Conservation (phyloP, 2,797 vertebrate species). For the Clarias platycephalus region DNA sequence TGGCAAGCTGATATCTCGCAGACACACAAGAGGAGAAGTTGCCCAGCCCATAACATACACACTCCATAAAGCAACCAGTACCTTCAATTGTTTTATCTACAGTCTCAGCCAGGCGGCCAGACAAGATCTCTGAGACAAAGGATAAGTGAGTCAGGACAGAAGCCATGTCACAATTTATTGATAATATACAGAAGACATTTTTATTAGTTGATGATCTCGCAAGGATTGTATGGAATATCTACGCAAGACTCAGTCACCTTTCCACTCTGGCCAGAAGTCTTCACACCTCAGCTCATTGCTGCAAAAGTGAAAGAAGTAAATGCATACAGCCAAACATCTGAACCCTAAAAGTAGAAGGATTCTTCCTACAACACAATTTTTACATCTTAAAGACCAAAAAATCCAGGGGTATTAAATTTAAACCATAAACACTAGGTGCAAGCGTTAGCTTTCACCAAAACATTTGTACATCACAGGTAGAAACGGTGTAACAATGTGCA, state of each 20-base stretch:
- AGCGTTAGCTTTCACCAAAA: background rate
- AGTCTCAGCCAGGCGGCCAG: background rate
- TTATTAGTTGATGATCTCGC: background rate
- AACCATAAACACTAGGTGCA: background rate
- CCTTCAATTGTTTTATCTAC: conserved; percentile 3
- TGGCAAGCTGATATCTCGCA: conserved; percentile 83
- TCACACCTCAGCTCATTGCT: conserved; percentile 79
- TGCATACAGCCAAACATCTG: background rate
- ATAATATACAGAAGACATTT: background rate
- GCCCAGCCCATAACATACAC: conserved; percentile 89
- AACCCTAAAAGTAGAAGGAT: background rate
- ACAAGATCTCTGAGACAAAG: conserved; percentile 43
- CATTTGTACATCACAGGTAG: background rate
- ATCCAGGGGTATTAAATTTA: too few species aligned
- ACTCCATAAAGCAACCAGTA: conserved; percentile 60
- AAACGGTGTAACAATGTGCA: background rate
- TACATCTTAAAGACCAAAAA: background rate
- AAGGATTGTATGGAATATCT: background rate
- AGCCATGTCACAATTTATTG: background rate
- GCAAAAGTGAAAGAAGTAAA: conserved; percentile 7
- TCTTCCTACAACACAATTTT: background rate
- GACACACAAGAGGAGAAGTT: conserved; percentile 79
- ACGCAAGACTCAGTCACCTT: conserved; percentile 61
- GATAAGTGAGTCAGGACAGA: background rate
- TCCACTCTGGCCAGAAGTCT: conserved; percentile 77